These are phyloP conservation scores for Onchidella celtica DNA, from an alignment of 2,888 invertebrate genomes.

Conservation along the genomic window DNA sequence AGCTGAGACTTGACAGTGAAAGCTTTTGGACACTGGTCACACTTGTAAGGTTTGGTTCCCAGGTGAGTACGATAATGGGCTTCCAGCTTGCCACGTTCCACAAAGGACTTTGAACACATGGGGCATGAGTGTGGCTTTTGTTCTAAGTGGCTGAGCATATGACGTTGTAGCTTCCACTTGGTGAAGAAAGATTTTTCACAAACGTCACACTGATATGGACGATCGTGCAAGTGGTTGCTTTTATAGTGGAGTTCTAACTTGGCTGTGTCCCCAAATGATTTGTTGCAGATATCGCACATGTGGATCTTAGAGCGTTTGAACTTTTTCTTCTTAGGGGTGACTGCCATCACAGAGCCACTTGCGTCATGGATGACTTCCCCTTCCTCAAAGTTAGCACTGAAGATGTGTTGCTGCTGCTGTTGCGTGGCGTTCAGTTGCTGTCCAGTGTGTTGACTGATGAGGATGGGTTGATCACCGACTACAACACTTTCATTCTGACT, in stretches of 20 bases:
- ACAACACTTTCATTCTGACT: conserved; percentile 24
- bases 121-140: conserved; percentile 52
- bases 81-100: conserved; percentile 51
- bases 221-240: conserved; percentile 48
- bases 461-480: conserved; percentile 21
- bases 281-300: conserved; percentile 51
- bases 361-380: conserved; percentile 43
- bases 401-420: conserved; percentile 26
- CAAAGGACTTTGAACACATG: conserved; percentile 49
- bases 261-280: conserved; percentile 45
- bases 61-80: conserved; percentile 52
- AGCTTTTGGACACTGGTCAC: conserved; percentile 47
- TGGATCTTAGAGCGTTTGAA: conserved; percentile 34
- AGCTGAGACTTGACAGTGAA: conserved; percentile 51
- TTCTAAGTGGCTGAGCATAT: conserved; percentile 50
- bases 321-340: conserved; percentile 35
- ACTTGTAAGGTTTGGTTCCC: conserved; percentile 53
- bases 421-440: background rate
- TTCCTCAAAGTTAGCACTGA: conserved; percentile 33
- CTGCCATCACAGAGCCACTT: conserved; percentile 43
- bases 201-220: conserved; percentile 50
- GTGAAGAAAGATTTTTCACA: conserved; percentile 52
- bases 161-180: conserved; percentile 53
- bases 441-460: conserved; percentile 11
- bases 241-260: conserved; percentile 51